phyloP scores from a whole-genome alignment of 1,140 invertebrate genomes.

The Macrobrachium rosenbergii region DNA sequence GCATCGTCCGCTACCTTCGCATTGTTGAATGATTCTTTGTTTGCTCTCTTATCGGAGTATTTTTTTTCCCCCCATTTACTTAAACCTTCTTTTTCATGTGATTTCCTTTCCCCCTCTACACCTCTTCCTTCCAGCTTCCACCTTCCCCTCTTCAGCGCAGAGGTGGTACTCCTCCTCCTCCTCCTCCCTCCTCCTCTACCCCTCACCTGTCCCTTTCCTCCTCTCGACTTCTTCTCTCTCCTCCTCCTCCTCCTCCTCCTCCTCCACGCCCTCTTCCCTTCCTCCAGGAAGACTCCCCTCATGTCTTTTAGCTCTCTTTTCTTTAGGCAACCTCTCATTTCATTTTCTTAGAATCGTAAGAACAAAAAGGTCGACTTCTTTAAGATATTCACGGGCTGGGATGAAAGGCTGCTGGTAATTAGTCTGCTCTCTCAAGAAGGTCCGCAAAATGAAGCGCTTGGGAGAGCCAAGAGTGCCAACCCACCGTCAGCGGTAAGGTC shows the following conservation, averaged over 20 bases:
- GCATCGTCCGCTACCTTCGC: too few relatives aligned
- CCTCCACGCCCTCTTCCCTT: not conserved
- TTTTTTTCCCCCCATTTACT: not conserved
- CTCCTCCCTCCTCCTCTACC: not conserved
- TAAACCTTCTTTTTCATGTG: constrained; percentile 7
- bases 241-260: not conserved
- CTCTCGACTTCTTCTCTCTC: not conserved
- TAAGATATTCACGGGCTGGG: constrained; percentile 63
- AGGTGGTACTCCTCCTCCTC: not conserved
- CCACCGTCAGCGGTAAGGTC: constrained; percentile 41
- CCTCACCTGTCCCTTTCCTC: not conserved
- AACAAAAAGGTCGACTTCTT: constrained; percentile 63
- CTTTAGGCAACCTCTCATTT: constrained; percentile 56
- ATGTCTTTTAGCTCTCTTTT: constrained; percentile 30
- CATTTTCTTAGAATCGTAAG: constrained; percentile 63
- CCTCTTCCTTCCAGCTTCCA: not conserved
- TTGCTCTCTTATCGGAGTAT: not conserved
- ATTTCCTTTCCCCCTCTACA: not conserved
- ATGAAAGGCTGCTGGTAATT: constrained; percentile 63
- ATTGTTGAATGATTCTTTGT: not conserved
- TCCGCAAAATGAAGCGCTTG: constrained; percentile 59
- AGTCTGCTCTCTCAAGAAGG: constrained; percentile 60
- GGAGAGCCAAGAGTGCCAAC: constrained; percentile 39
- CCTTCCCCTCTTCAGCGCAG: not conserved
- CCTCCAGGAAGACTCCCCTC: not conserved